Evolutionary conservation across 2,888 invertebrate species (phyloP).

Genomic region (Apotomis turbidana): DNA sequence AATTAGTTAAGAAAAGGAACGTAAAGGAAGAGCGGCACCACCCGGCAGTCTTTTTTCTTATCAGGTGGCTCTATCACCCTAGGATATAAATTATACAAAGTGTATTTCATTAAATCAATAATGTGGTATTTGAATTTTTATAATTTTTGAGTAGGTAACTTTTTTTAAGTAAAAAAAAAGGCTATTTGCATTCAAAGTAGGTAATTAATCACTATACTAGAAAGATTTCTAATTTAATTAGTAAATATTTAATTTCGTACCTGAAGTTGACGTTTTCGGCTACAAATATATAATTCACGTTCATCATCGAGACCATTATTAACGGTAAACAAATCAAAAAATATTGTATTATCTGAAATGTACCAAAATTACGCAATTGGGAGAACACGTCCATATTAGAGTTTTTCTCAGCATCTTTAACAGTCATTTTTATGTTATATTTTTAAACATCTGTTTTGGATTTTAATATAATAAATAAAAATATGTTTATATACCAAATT

Average conservation of each 20-base stretch:
- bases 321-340: constrained; percentile 64
- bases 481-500: constrained; percentile 7
- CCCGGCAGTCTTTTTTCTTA: too few species aligned
- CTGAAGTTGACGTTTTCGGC: constrained; percentile 68
- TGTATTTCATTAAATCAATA: too few species aligned
- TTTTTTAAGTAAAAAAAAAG: too few species aligned
- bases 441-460: not conserved
- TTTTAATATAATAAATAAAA: too few species aligned
- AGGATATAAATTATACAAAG: too few species aligned
- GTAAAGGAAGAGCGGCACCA: too few species aligned
- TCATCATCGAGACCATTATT: constrained; percentile 67
- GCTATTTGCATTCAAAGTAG: too few species aligned
- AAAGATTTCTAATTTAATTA: not conserved
- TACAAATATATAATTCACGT: constrained; percentile 73
- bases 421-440: constrained; percentile 42
- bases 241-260: constrained; percentile 48
- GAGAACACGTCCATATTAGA: constrained; percentile 47
- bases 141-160: too few species aligned
- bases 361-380: constrained; percentile 60
- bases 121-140: too few species aligned
- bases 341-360: constrained; percentile 66
- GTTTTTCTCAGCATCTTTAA: constrained; percentile 42
- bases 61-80: too few species aligned
- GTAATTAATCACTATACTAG: too few species aligned
- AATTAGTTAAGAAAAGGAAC: too few species aligned